A percentile compares a stretch with the other conserved stretches of the same genome.
Evolutionary conservation across 2,797 vertebrate species (phyloP).

Genomic region (Typhlichthys eigenmanni): DNA sequence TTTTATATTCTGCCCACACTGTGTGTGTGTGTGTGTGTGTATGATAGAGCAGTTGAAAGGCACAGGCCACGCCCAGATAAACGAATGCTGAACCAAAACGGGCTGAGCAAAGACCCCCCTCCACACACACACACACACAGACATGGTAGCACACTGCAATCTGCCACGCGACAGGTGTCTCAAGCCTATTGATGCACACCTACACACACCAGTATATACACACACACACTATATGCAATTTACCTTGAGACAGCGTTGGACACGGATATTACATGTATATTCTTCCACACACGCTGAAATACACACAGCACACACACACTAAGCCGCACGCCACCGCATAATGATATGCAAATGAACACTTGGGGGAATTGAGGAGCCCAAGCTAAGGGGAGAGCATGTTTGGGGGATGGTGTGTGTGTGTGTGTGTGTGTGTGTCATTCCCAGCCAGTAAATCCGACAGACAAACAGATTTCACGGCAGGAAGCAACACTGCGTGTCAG

Average conservation of each 20-base stretch:
- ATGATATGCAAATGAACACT: slow-evolving; percentile 78
- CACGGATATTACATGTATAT: slow-evolving; percentile 16
- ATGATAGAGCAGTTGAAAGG: not conserved
- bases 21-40: not conserved
- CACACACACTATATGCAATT: slow-evolving; percentile 34
- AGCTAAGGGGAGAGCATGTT: slow-evolving; percentile 56
- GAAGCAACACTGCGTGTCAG: slow-evolving; percentile 56
- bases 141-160: slow-evolving; percentile 55
- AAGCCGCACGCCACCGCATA: slow-evolving; percentile 42
- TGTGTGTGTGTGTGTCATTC: slow-evolving; percentile 37
- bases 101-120: slow-evolving; percentile 47
- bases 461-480: slow-evolving; percentile 72
- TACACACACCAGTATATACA: slow-evolving; percentile 29
- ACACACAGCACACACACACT: slow-evolving; percentile 22
- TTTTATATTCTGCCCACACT: slow-evolving; percentile 36
- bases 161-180: slow-evolving; percentile 64
- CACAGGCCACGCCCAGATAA: not conserved
- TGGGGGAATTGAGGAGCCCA: slow-evolving; percentile 61
- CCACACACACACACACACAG: slow-evolving; percentile 18
- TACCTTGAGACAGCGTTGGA: slow-evolving; percentile 40
- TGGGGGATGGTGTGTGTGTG: slow-evolving; percentile 20
- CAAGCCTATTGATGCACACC: slow-evolving; percentile 58
- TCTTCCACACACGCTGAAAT: slow-evolving; percentile 12
- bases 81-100: not conserved
- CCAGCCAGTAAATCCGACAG: slow-evolving; percentile 58